These are phyloP conservation scores for Junonia oenone DNA, from an alignment of 2,888 invertebrate species.

Conservation along the genomic window DNA sequence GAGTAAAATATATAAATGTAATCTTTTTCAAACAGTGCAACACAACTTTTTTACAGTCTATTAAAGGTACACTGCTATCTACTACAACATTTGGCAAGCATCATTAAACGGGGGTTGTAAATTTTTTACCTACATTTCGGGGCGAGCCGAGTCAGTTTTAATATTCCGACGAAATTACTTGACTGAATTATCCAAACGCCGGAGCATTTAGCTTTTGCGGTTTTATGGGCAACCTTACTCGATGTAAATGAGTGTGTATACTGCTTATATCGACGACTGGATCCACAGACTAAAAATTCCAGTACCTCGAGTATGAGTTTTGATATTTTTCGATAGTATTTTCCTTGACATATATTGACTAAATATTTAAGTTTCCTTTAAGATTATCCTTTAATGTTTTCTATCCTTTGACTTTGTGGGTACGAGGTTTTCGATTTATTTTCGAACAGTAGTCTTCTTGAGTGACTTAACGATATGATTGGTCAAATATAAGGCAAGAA, in stretches of 20 bases:
- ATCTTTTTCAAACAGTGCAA: no score
- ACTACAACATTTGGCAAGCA: not conserved
- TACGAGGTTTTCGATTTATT: no score
- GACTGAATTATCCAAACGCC: slow-evolving; percentile 16
- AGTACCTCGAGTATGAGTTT: no score
- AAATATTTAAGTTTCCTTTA: no score
- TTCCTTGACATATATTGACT: no score
- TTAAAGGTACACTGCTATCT: not conserved
- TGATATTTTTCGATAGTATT: no score
- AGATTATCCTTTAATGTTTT: no score
- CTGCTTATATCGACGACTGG: slow-evolving; percentile 2
- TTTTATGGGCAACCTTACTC: slow-evolving; percentile 13
- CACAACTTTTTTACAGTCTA: not conserved
- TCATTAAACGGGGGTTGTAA: not conserved
- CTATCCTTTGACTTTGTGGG: no score
- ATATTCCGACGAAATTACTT: slow-evolving; percentile 14
- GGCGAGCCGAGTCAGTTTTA: slow-evolving; percentile 7
- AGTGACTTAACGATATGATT: no score
- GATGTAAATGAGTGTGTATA: slow-evolving; percentile 12
- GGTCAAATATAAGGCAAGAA: no score
- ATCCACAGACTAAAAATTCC: not conserved
- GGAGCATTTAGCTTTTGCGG: slow-evolving; percentile 15
- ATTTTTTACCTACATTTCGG: slow-evolving; percentile 1
- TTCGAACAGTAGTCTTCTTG: no score
- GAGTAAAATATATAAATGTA: no score